phyloP scores from a whole-genome alignment of 2,888 invertebrate genomes.

The Oscheius sp. region DNA sequence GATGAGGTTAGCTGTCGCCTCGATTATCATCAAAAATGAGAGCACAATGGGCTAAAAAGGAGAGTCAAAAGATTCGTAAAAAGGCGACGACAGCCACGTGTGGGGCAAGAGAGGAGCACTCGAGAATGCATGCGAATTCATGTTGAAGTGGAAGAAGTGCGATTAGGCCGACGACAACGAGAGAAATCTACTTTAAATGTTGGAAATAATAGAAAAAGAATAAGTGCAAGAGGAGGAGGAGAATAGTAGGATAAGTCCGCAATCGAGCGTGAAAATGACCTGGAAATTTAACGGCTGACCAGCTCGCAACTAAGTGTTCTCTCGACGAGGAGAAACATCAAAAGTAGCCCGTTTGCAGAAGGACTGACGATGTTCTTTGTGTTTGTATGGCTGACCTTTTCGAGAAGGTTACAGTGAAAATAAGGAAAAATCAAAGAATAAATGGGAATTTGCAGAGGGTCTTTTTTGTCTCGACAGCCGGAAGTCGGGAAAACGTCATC shows the following conservation, averaged over 20 bases:
- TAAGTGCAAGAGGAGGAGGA: too few species aligned
- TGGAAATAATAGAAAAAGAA: not conserved
- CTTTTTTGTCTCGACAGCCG: not conserved
- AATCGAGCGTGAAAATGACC: conserved; percentile 31
- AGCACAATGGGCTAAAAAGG: conserved; percentile 3
- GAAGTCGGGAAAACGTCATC: not conserved
- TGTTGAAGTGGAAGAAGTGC: conserved; percentile 37
- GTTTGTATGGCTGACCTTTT: too few species aligned
- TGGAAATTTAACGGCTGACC: conserved; percentile 6
- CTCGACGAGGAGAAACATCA: not conserved
- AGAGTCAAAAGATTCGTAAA: conserved; percentile 12
- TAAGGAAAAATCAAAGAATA: not conserved
- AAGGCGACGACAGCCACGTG: not conserved
- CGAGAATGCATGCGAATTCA: conserved; percentile 38
- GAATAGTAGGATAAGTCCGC: conserved; percentile 29
- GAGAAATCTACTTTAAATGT: not conserved
- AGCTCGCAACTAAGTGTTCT: conserved; percentile 4
- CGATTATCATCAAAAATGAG: conserved; percentile 25
- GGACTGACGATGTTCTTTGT: too few species aligned
- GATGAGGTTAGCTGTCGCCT: conserved; percentile 10
- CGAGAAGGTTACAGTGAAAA: not conserved
- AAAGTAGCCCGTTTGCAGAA: too few species aligned
- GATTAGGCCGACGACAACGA: not conserved
- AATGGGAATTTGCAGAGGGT: too few species aligned
- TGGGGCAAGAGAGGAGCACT: conserved; percentile 21